Percentiles rank a stretch among this genome's conserved stretches.
These are phyloP conservation scores for Cenopis cana DNA, from an alignment of 2,888 invertebrate genomes.

Conservation along the genomic window DNA sequence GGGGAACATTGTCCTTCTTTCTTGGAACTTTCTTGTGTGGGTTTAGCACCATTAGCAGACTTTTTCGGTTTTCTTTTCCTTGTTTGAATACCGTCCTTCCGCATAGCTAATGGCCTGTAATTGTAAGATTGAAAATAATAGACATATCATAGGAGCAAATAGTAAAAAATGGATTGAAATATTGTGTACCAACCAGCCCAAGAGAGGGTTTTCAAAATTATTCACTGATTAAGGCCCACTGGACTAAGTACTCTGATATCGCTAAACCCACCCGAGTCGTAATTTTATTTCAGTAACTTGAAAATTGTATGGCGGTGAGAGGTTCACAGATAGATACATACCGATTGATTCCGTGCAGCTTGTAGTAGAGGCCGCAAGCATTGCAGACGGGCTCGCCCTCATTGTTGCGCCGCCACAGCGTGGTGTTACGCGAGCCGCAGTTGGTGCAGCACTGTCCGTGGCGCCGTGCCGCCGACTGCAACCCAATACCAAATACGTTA, in stretches of 20 bases:
- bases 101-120: conserved; percentile 94
- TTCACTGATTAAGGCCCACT: no score
- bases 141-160: no score
- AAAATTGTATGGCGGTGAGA: no score
- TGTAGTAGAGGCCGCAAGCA: conserved; percentile 98
- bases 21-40: conserved; percentile 70
- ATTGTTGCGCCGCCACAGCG: conserved; percentile 98
- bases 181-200: no score
- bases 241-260: no score
- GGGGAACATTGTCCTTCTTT: conserved; percentile 80
- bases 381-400: conserved; percentile 99
- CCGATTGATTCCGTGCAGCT: conserved; percentile 95
- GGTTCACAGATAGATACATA: conserved; percentile 45
- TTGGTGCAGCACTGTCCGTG: conserved; percentile 97
- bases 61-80: conserved; percentile 97
- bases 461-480: conserved; percentile 93
- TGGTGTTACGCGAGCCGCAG: conserved; percentile 98
- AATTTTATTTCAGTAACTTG: no score
- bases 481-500: conserved; percentile 47
- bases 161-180: no score
- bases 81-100: conserved; percentile 98
- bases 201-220: no score
- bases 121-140: not conserved
- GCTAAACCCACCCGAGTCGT: no score
- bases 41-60: conserved; percentile 83